Conservation (phyloP, 2,797 vertebrate species). For the Apodemus agrarius region DNA sequence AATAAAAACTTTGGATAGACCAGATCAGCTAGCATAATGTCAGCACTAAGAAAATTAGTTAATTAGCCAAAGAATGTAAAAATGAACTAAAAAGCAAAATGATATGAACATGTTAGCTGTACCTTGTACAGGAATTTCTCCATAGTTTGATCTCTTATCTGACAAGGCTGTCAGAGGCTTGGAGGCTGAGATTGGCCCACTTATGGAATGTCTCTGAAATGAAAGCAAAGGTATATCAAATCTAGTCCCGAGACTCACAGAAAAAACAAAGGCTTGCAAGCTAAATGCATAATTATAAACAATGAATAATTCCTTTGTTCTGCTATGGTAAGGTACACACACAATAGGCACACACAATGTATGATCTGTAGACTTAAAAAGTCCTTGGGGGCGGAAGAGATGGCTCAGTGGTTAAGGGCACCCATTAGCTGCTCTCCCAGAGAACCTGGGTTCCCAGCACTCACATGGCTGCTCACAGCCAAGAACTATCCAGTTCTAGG, state of each 20-base stretch:
- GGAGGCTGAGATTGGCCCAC: slow-evolving; percentile 91
- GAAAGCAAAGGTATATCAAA: background rate
- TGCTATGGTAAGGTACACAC: background rate
- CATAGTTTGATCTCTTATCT: slow-evolving; percentile 96
- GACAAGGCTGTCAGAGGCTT: slow-evolving; percentile 93
- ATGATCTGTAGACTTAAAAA: background rate
- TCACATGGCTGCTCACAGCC: background rate
- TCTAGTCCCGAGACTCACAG: background rate
- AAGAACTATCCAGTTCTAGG: too few species aligned
- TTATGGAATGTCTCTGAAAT: slow-evolving; percentile 95
- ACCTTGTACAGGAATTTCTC: slow-evolving; percentile 95
- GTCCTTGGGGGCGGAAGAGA: background rate
- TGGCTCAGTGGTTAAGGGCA: background rate
- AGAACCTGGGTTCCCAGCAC: background rate
- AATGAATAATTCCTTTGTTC: background rate
- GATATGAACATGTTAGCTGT: background rate
- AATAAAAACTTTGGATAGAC: background rate
- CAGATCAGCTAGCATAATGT: background rate
- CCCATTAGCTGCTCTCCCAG: background rate
- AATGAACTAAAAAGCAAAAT: background rate
- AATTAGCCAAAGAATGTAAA: background rate
- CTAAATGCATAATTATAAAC: background rate
- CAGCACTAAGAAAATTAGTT: background rate
- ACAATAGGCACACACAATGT: background rate
- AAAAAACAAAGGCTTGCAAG: background rate